Base-by-base conservation (phyloP, 2,888 invertebrate genomes). In the Drosophila pegasa region DNA sequence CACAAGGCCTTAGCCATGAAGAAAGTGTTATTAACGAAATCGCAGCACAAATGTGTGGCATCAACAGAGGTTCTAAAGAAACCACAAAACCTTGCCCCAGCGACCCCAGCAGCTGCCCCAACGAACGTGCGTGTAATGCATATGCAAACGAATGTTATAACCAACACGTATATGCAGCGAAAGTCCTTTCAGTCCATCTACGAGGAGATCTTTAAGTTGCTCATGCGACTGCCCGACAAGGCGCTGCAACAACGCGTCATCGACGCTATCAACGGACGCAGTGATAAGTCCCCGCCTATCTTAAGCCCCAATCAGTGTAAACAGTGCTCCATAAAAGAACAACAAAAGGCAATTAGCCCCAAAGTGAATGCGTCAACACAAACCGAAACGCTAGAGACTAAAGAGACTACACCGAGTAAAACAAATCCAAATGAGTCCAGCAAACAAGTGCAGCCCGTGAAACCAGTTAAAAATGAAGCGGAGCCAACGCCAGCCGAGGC, bases 221-320 rank as follows among this genome's bases (percentile, higher is more conserved):
- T 92, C 4, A 80, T 91, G 45, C 80, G 80, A 18, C 78, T 92
- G 20, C 89, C 91, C 0, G 92, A 92, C 58, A 87, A 86, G 52
- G 85, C 87, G 10, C 67, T 92, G 10, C 90, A 88, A 16, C 61
- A 83, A 20, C 90, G 91, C 50, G 90, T 92, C 20, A 73, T 90
- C 37, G 80, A 89, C 38, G 92, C 91, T 18, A 88, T 92, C 29
- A 92, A 92, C 71, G 90, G 71, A 0, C 51, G 84, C 4, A 63
- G n/a, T 25, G 78, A 87, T 84, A 88, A 77, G 69, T 57, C 51
- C 18, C 8, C 25, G 6, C 25, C 55, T 75, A 81, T 82, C 78
- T 68, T 52, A 3, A 51, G 5, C 45, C n/a, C 61, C 27, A 64
- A 71, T 71, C 70, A 66, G 48, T 71, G 76, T 63, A 85, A 70